These are phyloP conservation scores for Malurus alboscapulatus DNA, from an alignment of 2,113 vertebrate genomes.

Conservation along the genomic window DNA sequence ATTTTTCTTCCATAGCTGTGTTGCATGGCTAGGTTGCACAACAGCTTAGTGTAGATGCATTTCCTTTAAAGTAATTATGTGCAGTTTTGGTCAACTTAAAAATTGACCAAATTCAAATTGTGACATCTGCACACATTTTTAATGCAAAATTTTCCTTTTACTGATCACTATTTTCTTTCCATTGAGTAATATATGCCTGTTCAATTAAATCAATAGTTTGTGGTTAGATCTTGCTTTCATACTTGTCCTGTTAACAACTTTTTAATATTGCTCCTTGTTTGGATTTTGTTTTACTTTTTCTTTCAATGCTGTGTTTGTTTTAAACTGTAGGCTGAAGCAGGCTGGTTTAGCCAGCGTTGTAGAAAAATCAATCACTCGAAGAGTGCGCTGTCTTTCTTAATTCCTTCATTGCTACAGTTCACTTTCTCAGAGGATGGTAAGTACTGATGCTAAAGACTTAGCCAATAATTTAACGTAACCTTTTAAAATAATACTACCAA, in stretches of 20 bases:
- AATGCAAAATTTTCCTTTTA: neutral
- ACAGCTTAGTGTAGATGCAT: neutral
- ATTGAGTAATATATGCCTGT: neutral
- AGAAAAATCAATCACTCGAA: conserved; percentile 98
- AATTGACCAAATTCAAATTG: neutral
- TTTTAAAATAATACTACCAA: neutral
- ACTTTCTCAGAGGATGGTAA: conserved; percentile 96
- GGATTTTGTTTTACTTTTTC: neutral
- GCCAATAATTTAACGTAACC: neutral
- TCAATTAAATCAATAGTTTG: neutral
- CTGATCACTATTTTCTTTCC: neutral
- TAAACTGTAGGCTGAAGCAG: conserved; percentile 86
- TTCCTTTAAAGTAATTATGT: neutral
- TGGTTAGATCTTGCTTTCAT: neutral
- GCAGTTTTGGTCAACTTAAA: neutral
- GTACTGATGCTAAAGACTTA: conserved; percentile 6
- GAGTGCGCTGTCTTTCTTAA: conserved; percentile 89
- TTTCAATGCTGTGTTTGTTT: neutral
- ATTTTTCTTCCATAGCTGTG: neutral
- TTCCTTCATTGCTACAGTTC: conserved; percentile 94
- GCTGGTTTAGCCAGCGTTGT: conserved; percentile 96
- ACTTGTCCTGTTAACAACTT: neutral
- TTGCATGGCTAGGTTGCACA: neutral
- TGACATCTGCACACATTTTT: neutral
- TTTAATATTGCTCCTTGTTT: rapidly evolving